Conservation (phyloP, 2,888 invertebrate species). For the Scaeva pyrastri region DNA sequence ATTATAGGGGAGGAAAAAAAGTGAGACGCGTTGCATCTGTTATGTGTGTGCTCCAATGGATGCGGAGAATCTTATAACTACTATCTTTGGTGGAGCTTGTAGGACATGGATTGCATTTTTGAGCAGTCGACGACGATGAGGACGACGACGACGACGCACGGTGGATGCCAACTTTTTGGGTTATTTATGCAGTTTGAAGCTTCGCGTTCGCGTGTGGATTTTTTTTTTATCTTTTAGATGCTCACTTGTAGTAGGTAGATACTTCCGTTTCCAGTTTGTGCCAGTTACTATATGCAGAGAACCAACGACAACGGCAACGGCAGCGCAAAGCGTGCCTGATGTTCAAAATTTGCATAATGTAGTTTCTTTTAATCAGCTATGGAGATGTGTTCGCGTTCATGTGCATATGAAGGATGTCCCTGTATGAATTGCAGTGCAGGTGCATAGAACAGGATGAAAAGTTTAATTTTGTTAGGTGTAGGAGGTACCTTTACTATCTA, state of each 20-base stretch:
- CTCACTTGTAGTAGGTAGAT: background rate
- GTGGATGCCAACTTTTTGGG: conserved; percentile 55
- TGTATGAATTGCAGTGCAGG: conserved; percentile 18
- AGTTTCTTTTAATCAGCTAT: conserved; percentile 64
- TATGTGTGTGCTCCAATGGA: conserved; percentile 29
- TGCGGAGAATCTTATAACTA: conserved; percentile 23
- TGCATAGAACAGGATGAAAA: conserved; percentile 36
- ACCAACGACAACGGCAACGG: too few species aligned
- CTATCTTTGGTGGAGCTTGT: conserved; percentile 24
- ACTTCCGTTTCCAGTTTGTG: conserved; percentile 8
- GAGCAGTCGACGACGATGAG: conserved; percentile 44
- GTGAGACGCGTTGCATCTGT: conserved; percentile 43
- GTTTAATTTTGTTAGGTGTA: conserved; percentile 46
- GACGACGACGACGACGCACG: too few species aligned
- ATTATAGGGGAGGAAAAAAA: background rate
- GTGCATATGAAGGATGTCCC: conserved; percentile 8
- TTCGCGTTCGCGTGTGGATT: conserved; percentile 1
- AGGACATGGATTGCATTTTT: conserved; percentile 69
- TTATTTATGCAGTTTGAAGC: conserved; percentile 59
- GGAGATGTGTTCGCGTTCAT: conserved; percentile 23
- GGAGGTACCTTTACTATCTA: background rate
- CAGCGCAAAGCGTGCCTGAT: conserved; percentile 33
- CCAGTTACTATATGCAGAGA: background rate
- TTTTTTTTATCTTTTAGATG: background rate
- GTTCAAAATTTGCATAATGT: conserved; percentile 68